These are phyloP conservation scores for Tetrapedia diversipes DNA, from an alignment of 2,888 invertebrate species.

Conservation along the genomic window DNA sequence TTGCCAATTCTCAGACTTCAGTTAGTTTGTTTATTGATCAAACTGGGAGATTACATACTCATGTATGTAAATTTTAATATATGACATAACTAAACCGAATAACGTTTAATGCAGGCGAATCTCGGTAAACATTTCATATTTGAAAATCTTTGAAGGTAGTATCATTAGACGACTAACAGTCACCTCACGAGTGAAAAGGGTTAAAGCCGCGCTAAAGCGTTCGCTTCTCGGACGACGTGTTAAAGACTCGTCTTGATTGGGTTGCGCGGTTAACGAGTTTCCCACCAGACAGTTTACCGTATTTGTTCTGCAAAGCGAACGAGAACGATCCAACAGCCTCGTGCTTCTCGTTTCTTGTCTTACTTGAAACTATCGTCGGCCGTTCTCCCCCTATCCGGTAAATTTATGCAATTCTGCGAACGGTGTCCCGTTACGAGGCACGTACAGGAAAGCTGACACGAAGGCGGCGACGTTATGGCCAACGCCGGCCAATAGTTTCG, in stretches of 20 bases:
- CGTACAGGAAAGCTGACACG: conserved; percentile 31
- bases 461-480: conserved; percentile 6
- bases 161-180: no score
- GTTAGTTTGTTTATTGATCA: no score
- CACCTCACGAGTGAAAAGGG: no score
- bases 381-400: neutral
- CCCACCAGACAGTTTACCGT: conserved; percentile 42
- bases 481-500: conserved; percentile 38
- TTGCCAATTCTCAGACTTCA: no score
- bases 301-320: conserved; percentile 23
- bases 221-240: no score
- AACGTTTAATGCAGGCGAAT: no score
- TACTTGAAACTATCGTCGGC: conserved; percentile 41
- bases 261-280: conserved; percentile 16
- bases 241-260: conserved; percentile 6
- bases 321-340: conserved; percentile 29
- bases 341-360: conserved; percentile 26
- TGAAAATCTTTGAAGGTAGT: no score
- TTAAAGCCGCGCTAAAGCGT: no score
- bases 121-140: no score
- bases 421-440: conserved; percentile 24
- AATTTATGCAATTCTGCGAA: conserved; percentile 49
- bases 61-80: no score
- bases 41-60: no score
- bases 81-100: no score